Base-by-base conservation (phyloP, 64 coral and sea anemone genomes). In the Porites lutea region DNA sequence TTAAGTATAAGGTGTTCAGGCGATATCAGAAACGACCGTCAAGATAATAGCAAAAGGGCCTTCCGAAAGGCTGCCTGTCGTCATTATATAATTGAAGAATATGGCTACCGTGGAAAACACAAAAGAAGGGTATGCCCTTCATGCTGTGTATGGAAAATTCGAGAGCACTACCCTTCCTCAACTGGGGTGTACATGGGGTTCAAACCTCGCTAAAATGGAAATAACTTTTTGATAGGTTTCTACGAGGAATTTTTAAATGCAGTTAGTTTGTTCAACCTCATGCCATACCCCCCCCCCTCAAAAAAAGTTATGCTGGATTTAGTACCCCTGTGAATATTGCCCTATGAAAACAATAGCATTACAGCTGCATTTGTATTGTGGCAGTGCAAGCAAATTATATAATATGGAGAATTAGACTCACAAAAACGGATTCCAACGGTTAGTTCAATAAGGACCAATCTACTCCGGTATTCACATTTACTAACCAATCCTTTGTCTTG, bases 71-170 rank as follows among this genome's bases (percentile, higher is more conserved):
- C 76, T 79, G 76, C 76, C 10, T 79, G 51, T n/a, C 18, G 76
- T 3, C 76, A 79, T 4, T 79, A n/a, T 54, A 79, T 79, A n/a
- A 9, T 79, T 3, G 59, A 83, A 13, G 65, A 83, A 6, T 64
- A 83, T 44, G 21, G 80, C 12, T 83, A 83, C n/a, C 48, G 65
- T 18, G 59, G 80, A 3, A 15, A 49, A 66, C 58, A 19, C 11
- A 16, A 65, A 47, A 1, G 59, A 5, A 64, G 27, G 55, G 80
- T 83, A 43, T 71, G 67, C 67, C 58, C 80, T 27, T 64, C 79
- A 12, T 82, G 79, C 47, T 13, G 23, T 65, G 79, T 65, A 16
- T 82, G 79, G 79, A 82, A 82, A 64, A 64, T 82, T 60, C 58
- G 57, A 44, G 79, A 64, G 0, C 23, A 82, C 12, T 65, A 20